A percentile compares a stretch with the other conserved stretches of the same genome.
Evolutionary conservation across 1,140 invertebrate genomes (phyloP).

Genomic region (Odontomachus brunneus): DNA sequence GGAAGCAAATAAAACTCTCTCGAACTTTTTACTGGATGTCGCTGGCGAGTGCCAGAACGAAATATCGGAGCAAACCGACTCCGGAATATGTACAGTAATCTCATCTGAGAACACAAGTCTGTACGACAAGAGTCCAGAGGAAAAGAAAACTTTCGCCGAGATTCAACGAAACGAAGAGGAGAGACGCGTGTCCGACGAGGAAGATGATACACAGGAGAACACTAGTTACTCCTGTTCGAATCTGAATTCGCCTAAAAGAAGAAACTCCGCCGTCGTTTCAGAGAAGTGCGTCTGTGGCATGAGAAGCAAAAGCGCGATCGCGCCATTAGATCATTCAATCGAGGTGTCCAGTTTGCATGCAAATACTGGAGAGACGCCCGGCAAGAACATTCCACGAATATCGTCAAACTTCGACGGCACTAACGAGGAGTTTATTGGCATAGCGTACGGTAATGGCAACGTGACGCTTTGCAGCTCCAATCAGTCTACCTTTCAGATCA

Average conservation of each 20-base stretch:
- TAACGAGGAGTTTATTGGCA: constrained; percentile 82
- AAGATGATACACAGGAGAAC: constrained; percentile 77
- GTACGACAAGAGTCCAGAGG: constrained; percentile 84
- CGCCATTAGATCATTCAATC: constrained; percentile 61
- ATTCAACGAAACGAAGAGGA: constrained; percentile 64
- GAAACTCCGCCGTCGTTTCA: constrained; percentile 74
- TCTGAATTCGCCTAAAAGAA: constrained; percentile 78
- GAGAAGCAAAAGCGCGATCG: constrained; percentile 52
- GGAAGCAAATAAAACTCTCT: constrained; percentile 89
- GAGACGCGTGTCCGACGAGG: constrained; percentile 62
- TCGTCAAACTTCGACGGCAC: constrained; percentile 81
- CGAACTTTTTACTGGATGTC: constrained; percentile 85
- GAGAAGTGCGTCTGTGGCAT: constrained; percentile 78
- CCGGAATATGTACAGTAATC: constrained; percentile 88
- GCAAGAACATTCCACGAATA: constrained; percentile 76
- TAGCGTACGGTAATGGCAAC: constrained; percentile 82
- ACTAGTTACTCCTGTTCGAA: constrained; percentile 83
- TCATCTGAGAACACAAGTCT: constrained; percentile 89
- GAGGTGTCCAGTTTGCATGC: constrained; percentile 62
- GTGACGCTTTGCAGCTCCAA: constrained; percentile 82
- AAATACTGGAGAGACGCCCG: constrained; percentile 19
- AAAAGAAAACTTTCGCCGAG: constrained; percentile 81
- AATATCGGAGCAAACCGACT: constrained; percentile 88
- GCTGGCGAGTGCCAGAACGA: constrained; percentile 83
- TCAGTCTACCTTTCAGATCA: constrained; percentile 80